Base-by-base conservation (phyloP, 1,140 invertebrate genomes). In the Drosophila pectinifera region DNA sequence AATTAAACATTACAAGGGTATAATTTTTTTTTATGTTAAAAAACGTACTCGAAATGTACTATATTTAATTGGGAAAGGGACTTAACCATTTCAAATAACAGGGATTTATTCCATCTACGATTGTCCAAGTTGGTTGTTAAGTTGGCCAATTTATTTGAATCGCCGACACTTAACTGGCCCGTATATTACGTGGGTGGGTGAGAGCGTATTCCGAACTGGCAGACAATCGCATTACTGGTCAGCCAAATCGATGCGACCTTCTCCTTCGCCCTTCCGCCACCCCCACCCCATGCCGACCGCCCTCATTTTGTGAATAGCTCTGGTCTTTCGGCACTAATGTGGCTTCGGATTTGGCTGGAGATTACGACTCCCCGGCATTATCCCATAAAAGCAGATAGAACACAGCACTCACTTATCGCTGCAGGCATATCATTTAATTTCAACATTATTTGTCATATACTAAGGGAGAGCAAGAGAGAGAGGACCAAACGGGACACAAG, bases 381-480 rank as follows among this genome's bases (percentile, higher is more conserved):
- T 67, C 54, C 68, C 65, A 78, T 67, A 78, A 43, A 61, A 69
- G 73, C 39, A 31, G 62, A 51, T 49, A 70, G 54, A 46, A 46
- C 67, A 41, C 62, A 72, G 58, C 67, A 67, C 57, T 79, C 57
- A 70, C 83, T 83, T 86, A 88, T 86, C 83, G 75, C 75, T 49
- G 16, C 62, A 42, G 79, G 83, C 79, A 88, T 86, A 88, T 83
- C 83, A 83, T 86, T 86, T 86, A 88, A 86, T 86, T 86, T 86
- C 83, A 86, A 89, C 80, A 83, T 88, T 86, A 86, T 89, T 86
- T 86, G 83, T 86, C 83, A 79, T 77, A 77, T 41, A 74, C 51
- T 76, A 46, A 4, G 36, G 11, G 31, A 10, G 42, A 13, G 26
- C n/a, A 16, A 26, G 46, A 26, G 34, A 16, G 26, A 31, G n/a